phyloP scores from a whole-genome alignment of 2,113 vertebrate species.

The Pachyramphus minor region DNA sequence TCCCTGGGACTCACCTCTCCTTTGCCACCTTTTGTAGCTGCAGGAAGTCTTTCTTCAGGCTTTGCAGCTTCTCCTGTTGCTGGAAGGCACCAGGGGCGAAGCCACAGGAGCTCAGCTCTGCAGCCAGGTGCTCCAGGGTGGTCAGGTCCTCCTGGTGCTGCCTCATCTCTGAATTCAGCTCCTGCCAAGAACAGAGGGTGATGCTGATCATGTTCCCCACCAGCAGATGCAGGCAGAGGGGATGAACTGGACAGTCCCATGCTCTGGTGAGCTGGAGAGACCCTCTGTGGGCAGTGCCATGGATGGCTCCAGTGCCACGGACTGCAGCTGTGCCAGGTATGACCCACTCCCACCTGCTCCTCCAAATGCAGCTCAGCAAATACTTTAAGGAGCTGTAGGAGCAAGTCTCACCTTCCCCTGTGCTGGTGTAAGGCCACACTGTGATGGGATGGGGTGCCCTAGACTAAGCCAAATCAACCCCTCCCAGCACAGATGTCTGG shows the following conservation, averaged over 20 bases:
- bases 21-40: conserved; percentile 81
- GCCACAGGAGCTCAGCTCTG: conserved; percentile 77
- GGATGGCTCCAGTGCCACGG: fast-evolving
- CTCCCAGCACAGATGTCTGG: background rate
- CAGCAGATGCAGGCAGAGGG: background rate
- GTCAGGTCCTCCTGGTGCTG: conserved; percentile 84
- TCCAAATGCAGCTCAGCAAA: background rate
- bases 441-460: background rate
- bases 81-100: conserved; percentile 72
- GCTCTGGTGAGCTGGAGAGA: background rate
- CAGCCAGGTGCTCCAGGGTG: conserved; percentile 79
- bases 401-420: background rate
- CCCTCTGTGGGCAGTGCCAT: background rate
- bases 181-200: conserved; percentile 70
- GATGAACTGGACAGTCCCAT: fast-evolving
- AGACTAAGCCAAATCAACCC: background rate
- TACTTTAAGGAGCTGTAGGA: background rate
- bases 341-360: background rate
- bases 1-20: conserved; percentile 76
- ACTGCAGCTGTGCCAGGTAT: background rate
- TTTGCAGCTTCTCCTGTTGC: conserved; percentile 79
- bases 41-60: conserved; percentile 82
- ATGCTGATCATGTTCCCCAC: background rate
- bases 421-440: background rate
- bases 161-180: conserved; percentile 83